A percentile compares a stretch with the other conserved stretches of the same genome.
Conservation (phyloP, 1,140 invertebrate genomes). For the Stegodyphus mimosarum region DNA sequence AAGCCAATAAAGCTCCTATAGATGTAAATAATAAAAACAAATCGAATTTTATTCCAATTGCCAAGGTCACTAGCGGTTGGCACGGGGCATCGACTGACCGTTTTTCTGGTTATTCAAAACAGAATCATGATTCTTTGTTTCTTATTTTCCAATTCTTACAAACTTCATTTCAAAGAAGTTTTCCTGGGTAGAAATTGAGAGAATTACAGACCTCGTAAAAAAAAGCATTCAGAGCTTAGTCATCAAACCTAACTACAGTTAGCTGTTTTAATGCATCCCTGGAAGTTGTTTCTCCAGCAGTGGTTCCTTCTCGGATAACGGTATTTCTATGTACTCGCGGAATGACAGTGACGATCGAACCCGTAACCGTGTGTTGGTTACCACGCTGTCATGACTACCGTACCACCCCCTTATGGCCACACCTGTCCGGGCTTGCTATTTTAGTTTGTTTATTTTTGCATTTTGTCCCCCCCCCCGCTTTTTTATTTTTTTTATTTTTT, state of each 20-base stretch:
- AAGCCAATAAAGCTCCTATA: not conserved
- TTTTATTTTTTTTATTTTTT: constrained; percentile 26
- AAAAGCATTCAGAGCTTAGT: too few relatives aligned
- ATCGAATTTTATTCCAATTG: constrained; percentile 48
- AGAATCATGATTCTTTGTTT: not conserved
- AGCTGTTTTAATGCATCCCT: too few relatives aligned
- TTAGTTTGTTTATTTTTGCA: constrained; percentile 30
- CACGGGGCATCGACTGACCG: constrained; percentile 10
- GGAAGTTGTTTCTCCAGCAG: too few relatives aligned
- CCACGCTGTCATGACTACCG: constrained; percentile 51
- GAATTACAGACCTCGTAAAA: too few relatives aligned
- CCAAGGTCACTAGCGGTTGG: constrained; percentile 38
- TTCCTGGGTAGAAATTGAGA: too few relatives aligned
- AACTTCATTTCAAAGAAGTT: too few relatives aligned
- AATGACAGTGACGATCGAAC: constrained; percentile 56
- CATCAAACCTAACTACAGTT: too few relatives aligned
- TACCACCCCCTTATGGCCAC: constrained; percentile 30
- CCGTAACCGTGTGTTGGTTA: constrained; percentile 40
- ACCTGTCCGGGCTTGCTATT: constrained; percentile 36
- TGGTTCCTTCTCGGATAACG: too few relatives aligned
- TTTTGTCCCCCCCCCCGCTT: not conserved
- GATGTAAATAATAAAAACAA: not conserved
- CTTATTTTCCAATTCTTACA: too few relatives aligned
- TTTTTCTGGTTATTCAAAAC: constrained; percentile 3
- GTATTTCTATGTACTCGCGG: constrained; percentile 1